A percentile compares a stretch with the other conserved stretches of the same genome.
phyloP scores from a whole-genome alignment of 2,888 invertebrate species.

The Hirudinaria manillensis region DNA sequence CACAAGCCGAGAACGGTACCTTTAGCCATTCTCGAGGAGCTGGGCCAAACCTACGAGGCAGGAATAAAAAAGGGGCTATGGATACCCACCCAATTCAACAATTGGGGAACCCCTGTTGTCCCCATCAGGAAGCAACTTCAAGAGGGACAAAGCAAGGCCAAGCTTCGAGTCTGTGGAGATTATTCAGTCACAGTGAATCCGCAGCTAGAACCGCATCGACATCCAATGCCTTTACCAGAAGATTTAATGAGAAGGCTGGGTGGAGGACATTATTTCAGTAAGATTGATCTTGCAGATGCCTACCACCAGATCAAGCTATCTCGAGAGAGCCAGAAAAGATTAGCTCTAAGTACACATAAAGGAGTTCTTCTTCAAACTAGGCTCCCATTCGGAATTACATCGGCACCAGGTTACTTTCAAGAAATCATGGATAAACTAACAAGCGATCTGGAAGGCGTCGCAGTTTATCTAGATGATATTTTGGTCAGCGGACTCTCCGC shows the following conservation, averaged over 20 bases:
- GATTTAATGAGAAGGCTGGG: not conserved
- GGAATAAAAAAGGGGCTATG: not conserved
- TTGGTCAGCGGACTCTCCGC: no score
- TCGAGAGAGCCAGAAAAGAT: not conserved
- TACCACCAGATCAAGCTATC: not conserved
- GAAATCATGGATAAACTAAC: conserved; percentile 11
- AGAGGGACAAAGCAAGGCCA: not conserved
- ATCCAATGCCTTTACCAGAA: conserved; percentile 2
- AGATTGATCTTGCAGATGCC: conserved; percentile 13
- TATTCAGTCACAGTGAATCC: not conserved
- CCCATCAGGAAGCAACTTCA: not conserved
- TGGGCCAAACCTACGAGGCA: not conserved
- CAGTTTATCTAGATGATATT: conserved; percentile 15
- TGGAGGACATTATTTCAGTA: not conserved
- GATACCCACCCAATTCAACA: not conserved
- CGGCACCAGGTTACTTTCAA: conserved; percentile 11
- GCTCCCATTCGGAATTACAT: not conserved
- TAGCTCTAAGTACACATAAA: conserved; percentile 6
- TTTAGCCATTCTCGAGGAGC: no score
- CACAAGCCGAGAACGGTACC: not conserved
- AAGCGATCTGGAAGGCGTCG: not conserved
- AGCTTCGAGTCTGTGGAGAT: no score
- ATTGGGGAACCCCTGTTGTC: not conserved
- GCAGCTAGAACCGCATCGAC: not conserved
- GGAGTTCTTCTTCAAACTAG: conserved; percentile 8